Percentiles rank a stretch among this genome's conserved stretches.
These are phyloP conservation scores for Thera britannica DNA, from an alignment of 2,888 invertebrate species.

Conservation along the genomic window DNA sequence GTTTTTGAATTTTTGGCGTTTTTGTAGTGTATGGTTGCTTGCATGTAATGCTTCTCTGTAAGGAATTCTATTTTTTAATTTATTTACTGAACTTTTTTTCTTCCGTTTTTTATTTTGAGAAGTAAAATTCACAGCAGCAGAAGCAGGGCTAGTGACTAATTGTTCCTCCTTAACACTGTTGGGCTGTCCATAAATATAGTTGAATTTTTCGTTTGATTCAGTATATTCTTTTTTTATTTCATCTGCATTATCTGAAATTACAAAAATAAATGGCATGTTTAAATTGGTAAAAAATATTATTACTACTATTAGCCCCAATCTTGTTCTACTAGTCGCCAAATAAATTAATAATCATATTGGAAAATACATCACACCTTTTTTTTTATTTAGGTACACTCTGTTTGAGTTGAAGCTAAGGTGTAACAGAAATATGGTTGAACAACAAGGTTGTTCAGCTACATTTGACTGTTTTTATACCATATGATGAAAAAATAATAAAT, in stretches of 20 bases:
- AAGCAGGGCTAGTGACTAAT: not conserved
- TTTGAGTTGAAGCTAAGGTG: not conserved
- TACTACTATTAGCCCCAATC: not conserved
- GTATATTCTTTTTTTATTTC: conserved; percentile 14
- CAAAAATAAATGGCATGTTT: not conserved
- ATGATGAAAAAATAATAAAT: too few relatives aligned
- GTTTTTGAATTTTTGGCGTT: not conserved
- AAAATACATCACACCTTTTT: too few relatives aligned
- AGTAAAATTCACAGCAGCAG: not conserved
- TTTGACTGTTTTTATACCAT: not conserved
- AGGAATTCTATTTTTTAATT: not conserved
- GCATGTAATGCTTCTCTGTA: not conserved
- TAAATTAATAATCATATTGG: too few relatives aligned
- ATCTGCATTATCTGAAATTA: conserved; percentile 2
- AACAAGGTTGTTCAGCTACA: conserved; percentile 1
- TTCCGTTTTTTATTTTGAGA: not conserved
- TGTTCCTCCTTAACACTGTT: conserved; percentile 4
- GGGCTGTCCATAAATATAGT: not conserved
- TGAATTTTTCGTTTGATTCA: not conserved
- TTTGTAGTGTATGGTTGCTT: not conserved
- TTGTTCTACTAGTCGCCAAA: too few relatives aligned
- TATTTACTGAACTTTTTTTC: not conserved
- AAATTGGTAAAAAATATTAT: not conserved
- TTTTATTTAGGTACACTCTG: not conserved
- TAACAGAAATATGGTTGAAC: not conserved